These are phyloP conservation scores for Tetrapedia diversipes DNA, from an alignment of 2,888 invertebrate species.

Conservation along the genomic window DNA sequence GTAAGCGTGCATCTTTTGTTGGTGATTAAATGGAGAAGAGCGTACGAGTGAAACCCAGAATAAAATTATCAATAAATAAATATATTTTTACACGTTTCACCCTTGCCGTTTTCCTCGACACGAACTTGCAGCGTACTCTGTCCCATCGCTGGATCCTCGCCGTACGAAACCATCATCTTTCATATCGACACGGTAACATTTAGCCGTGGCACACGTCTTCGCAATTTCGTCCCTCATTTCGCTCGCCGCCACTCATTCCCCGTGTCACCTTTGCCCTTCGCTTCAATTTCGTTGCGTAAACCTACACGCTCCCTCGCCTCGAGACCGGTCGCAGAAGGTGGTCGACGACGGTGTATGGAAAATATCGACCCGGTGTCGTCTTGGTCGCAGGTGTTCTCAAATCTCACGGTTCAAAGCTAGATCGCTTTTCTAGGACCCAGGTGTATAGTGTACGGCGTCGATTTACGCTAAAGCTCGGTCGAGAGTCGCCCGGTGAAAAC, in stretches of 20 bases:
- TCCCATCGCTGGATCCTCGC: background rate
- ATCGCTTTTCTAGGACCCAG: constrained; percentile 28
- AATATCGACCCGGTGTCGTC: constrained; percentile 62
- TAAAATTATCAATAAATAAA: too few relatives aligned
- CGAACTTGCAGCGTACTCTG: constrained; percentile 4
- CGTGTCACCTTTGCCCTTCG: constrained; percentile 50
- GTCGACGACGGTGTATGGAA: constrained; percentile 39
- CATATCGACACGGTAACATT: constrained; percentile 10
- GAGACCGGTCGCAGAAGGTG: constrained; percentile 41
- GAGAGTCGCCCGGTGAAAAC: background rate
- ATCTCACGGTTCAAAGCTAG: constrained; percentile 50
- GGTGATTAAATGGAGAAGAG: too few relatives aligned
- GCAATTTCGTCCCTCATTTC: constrained; percentile 19
- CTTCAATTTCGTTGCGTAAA: constrained; percentile 54
- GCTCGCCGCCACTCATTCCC: background rate
- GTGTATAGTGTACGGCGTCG: background rate
- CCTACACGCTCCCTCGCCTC: constrained; percentile 11
- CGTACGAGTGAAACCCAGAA: too few relatives aligned
- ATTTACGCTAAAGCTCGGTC: background rate
- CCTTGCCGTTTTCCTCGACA: too few relatives aligned
- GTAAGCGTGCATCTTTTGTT: too few relatives aligned
- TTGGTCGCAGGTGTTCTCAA: constrained; percentile 67
- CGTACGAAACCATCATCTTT: background rate
- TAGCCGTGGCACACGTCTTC: background rate
- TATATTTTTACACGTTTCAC: too few relatives aligned